Evolutionary conservation across 2,888 invertebrate species (phyloP).

Genomic region (Nomada ruficornis): DNA sequence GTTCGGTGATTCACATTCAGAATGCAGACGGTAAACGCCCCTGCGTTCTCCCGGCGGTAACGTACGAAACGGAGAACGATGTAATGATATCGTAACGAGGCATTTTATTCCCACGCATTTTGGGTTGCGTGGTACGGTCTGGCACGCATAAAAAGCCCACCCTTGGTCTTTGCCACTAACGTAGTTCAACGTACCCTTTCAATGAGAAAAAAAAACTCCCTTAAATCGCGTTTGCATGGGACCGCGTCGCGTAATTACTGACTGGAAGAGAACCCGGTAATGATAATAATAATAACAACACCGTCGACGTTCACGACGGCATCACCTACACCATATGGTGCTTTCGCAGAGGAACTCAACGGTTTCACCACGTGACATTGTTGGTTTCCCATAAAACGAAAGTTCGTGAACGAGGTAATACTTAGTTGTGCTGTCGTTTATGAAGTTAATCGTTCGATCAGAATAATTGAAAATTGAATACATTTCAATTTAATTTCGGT

Average conservation of each 20-base stretch:
- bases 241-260: constrained; percentile 59
- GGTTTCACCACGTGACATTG: constrained; percentile 36
- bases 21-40: constrained; percentile 11
- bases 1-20: constrained; percentile 42
- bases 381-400: background rate
- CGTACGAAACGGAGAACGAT: constrained; percentile 39
- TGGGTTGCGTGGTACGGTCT: constrained; percentile 68
- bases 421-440: too few species aligned
- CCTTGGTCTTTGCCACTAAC: constrained; percentile 47
- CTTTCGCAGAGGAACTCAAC: constrained; percentile 52
- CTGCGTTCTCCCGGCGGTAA: constrained; percentile 16
- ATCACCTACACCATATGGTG: constrained; percentile 71
- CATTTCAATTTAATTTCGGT: too few species aligned
- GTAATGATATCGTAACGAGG: constrained; percentile 60
- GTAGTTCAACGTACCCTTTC: constrained; percentile 38
- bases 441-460: too few species aligned
- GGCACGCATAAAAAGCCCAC: constrained; percentile 70
- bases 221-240: constrained; percentile 61
- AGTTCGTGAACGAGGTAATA: background rate
- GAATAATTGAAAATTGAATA: too few species aligned
- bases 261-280: constrained; percentile 49
- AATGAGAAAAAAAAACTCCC: constrained; percentile 53
- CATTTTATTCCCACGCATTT: constrained; percentile 69
- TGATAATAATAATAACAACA: constrained; percentile 40
- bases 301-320: constrained; percentile 45